Base-by-base conservation (phyloP, 2,797 vertebrate species). In the Darevskia nairensis region DNA sequence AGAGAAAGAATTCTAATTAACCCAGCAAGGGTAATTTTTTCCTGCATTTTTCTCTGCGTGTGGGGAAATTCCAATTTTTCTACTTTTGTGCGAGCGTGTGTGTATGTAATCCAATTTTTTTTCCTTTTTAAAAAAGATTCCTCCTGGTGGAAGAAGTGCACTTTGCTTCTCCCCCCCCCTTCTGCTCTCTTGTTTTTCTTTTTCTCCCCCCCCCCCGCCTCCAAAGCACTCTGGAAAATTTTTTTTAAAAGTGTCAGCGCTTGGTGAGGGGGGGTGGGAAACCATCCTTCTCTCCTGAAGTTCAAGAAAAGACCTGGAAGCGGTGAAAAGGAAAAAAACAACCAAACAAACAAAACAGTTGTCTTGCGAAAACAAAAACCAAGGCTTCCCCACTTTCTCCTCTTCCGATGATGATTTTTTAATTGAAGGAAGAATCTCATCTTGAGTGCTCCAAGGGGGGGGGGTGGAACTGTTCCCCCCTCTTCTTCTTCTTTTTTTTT, bases 251-350 rank as follows among this genome's bases (percentile, higher is more conserved):
- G 94, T 97, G 94, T 95, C 95, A 94, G 94, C 93, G 95, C 88
- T 94, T 93, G 93, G 96, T 96, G 95, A 95, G 94, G 23, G 35
- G 10, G 21, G n/a, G 27, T 69, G 55, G 6, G 11, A 3, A 64
- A n/a, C 21, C 93, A 94, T 91, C 94, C 92, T 94, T 89, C 92
- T 93, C 69, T 76, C 86, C 86, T n/a, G 80, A 97, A 97, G 96
- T 97, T 97, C 94, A 93, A 95, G 96, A 96, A 96, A 96, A 95
- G 94, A 94, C 94, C 95, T 96, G 96, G 93, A 97, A 97, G 96
- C 95, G 95, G 96, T 95, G 95, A 95, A 90, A 80, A 95, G 94
- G 92, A 96, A 95, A 95, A 94, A 41, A 41, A 41, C 93, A 92
- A 89, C 95, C 95, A 82, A 93, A 89, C 95, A 89, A 92, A 90